These are phyloP conservation scores for Sarotherodon lohbergeri DNA, from an alignment of 2,113 vertebrate genomes.

Conservation along the genomic window DNA sequence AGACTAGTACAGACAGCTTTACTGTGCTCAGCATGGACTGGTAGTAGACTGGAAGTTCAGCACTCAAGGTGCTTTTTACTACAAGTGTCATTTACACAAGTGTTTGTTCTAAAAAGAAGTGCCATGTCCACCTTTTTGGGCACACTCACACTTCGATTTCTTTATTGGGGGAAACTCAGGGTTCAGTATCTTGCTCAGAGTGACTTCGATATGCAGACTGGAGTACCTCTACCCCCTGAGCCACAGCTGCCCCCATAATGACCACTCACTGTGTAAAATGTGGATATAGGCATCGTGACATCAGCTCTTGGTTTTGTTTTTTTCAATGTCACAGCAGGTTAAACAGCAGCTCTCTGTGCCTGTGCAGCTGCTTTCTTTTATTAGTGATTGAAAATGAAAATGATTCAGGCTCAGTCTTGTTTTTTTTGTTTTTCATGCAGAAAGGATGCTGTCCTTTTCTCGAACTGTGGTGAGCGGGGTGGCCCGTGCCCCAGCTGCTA, in stretches of 20 bases:
- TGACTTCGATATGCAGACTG: not conserved
- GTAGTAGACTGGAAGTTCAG: not conserved
- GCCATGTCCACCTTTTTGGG: not conserved
- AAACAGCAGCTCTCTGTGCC: not conserved
- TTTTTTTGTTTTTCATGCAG: not conserved
- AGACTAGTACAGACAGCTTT: not conserved
- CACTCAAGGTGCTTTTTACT: not conserved
- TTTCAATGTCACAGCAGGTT: not conserved
- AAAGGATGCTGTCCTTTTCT: constrained; percentile 69
- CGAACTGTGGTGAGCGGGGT: constrained; percentile 46
- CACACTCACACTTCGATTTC: not conserved
- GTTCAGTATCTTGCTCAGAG: not conserved
- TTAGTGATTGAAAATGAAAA: not conserved
- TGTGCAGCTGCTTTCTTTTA: not conserved
- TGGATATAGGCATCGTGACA: not conserved
- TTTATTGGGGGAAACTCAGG: not conserved
- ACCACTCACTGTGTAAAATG: not conserved
- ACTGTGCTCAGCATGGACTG: not conserved
- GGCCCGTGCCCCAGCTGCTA: constrained; percentile 44
- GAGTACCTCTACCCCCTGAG: not conserved
- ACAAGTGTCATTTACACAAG: not conserved
- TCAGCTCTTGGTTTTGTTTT: not conserved
- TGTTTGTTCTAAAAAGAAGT: not conserved
- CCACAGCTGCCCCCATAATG: not conserved
- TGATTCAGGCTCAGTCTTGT: not conserved